These are phyloP conservation scores for Argyresthia goedartella DNA, from an alignment of 2,888 invertebrate species.

Conservation along the genomic window DNA sequence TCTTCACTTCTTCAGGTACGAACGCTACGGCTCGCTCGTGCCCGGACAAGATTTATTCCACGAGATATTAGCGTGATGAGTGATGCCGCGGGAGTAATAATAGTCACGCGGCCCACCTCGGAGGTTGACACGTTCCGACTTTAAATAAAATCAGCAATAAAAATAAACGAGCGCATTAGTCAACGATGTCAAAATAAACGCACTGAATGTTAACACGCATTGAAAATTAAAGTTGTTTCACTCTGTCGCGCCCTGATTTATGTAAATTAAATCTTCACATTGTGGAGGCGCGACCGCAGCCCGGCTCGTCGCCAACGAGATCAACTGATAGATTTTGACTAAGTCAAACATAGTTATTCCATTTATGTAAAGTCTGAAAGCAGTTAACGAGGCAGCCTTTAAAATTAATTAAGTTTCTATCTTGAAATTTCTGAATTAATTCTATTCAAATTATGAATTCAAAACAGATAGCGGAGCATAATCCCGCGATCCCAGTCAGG, in stretches of 20 bases:
- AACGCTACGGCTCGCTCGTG: background rate
- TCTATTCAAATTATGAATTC: conserved; percentile 42
- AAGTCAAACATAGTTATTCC: background rate
- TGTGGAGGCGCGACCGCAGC: background rate
- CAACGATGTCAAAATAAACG: conserved; percentile 64
- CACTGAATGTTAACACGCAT: conserved; percentile 42
- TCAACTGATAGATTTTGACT: background rate
- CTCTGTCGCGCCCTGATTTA: conserved; percentile 1
- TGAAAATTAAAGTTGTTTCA: conserved; percentile 19
- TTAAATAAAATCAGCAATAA: conserved; percentile 60
- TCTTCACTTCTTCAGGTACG: conserved; percentile 4
- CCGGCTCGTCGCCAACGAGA: background rate
- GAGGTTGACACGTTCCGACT: conserved; percentile 44
- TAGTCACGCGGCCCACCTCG: conserved; percentile 46
- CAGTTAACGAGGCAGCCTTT: conserved; percentile 20
- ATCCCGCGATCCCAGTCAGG: conserved; percentile 36
- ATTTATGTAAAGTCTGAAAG: conserved; percentile 18
- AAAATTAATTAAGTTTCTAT: conserved; percentile 26
- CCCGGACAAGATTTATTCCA: background rate
- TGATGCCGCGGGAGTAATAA: conserved; percentile 63
- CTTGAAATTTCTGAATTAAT: conserved; percentile 33
- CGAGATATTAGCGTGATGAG: conserved; percentile 56
- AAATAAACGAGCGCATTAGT: conserved; percentile 67
- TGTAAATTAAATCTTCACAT: conserved; percentile 3
- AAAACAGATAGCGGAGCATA: conserved; percentile 44